Base-by-base conservation (phyloP, 1,140 invertebrate species). In the Tetramorium parvispinum region DNA sequence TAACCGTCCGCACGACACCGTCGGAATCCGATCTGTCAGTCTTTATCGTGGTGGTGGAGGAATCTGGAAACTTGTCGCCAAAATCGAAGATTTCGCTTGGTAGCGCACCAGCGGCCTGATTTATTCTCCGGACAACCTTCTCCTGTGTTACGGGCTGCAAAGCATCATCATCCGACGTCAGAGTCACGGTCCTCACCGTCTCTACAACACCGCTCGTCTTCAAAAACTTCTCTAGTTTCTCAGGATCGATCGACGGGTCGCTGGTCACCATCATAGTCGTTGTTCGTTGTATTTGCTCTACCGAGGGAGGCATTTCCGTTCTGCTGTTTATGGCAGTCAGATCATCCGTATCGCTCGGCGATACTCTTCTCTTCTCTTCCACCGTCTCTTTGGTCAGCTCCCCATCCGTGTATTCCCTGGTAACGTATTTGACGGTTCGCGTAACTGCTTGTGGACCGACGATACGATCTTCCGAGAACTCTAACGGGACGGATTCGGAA, bases 201-300 rank as follows among this genome's bases (percentile, higher is more conserved):
- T 85, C 76, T 8, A 92, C 51, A 2, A 77, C 70, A 27, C 68
- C 87, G n/a, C 46, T 65, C 24, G 88, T 89, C 59, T 85, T 82
- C 8, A 93, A 24, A 4, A 91, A 43, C 3, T 92, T 89, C 10
- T 91, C 78, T 1, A 90, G 21, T 6, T 87, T 89, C 2, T 87
- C 89, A 6, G 88, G 85, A 82, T 89, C 89, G 6, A 90, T 6
- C 18, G 10, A 24, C 11, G 32, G 6, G 32, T 82, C 77, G 7
- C 53, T 37, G 46, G 63, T 66, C 43, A 27, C 76, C 0, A 27
- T 43, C 4, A 40, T 85, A 21, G 43, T 81, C 4, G 61, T 59
- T 5, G 40, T 73, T 24, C 18, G 49, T 37, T 5, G 66, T 13
- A 57, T 49, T 37, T 87, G 53, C 8, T 57, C 43, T n/a, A 21